Conservation (phyloP, 2,113 vertebrate genomes). For the Axis porcinus region DNA sequence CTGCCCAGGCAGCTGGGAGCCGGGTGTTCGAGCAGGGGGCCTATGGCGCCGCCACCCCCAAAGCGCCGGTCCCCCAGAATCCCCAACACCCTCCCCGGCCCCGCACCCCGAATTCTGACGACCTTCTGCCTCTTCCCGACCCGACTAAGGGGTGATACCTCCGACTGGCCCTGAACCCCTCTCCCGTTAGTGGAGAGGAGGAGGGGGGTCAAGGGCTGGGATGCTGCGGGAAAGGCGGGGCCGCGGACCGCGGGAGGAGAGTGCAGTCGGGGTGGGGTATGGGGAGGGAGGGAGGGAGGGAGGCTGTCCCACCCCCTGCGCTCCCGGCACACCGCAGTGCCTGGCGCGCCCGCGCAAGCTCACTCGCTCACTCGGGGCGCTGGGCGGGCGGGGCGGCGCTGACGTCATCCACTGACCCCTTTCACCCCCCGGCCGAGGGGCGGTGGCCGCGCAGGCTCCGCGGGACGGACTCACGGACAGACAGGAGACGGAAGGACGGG, state of each 20-base stretch:
- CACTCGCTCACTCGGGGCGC: background rate
- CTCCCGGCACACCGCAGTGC: constrained; percentile 35
- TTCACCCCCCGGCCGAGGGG: constrained; percentile 25
- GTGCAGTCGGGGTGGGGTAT: background rate
- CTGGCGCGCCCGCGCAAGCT: constrained; percentile 38
- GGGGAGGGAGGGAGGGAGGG: background rate
- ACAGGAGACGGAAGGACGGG: background rate
- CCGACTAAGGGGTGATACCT: background rate
- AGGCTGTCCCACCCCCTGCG: background rate
- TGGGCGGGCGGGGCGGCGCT: constrained; percentile 51
- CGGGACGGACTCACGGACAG: background rate
- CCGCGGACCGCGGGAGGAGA: background rate
- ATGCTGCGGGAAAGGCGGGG: background rate
- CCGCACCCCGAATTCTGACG: rapidly evolving
- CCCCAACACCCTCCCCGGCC: background rate
- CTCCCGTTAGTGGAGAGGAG: background rate
- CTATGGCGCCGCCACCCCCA: background rate
- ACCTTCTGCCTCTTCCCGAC: background rate
- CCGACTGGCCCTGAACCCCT: too few species aligned
- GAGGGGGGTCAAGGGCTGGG: background rate
- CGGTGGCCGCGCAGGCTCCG: constrained; percentile 41
- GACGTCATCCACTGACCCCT: constrained; percentile 54
- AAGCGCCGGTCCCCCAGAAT: background rate
- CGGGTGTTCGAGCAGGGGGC: background rate
- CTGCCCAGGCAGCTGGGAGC: background rate